These are phyloP conservation scores for Aplidium turbinatum DNA, from an alignment of 23 tunicate genomes.

Conservation along the genomic window DNA sequence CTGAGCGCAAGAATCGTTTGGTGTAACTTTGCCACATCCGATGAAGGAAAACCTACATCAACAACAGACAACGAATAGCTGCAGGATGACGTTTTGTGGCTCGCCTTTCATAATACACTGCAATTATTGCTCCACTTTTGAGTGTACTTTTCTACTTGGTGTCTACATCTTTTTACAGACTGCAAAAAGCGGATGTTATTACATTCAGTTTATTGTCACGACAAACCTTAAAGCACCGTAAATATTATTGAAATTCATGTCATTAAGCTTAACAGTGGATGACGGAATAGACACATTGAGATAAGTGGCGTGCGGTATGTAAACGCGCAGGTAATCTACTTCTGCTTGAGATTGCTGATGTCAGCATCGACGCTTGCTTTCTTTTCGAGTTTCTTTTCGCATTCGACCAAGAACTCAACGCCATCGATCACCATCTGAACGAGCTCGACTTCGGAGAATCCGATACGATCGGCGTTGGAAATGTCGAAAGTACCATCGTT, in stretches of 20 bases:
- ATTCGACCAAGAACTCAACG: constrained; percentile 67
- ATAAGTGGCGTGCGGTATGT: background rate
- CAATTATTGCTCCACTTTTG: no score
- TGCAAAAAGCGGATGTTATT: no score
- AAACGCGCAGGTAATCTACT: constrained; percentile 25
- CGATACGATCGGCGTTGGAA: constrained; percentile 88
- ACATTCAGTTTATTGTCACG: no score
- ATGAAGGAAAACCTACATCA: constrained; percentile 19
- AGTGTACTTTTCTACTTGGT: no score
- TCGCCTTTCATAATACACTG: no score
- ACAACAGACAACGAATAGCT: no score
- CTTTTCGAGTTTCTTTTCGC: constrained; percentile 75
- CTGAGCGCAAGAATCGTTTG: constrained; percentile 24
- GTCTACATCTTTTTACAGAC: no score
- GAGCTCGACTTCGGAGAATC: constrained; percentile 77
- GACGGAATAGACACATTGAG: background rate
- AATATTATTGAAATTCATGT: no score
- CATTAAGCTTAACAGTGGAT: no score
- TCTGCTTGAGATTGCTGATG: constrained; percentile 55
- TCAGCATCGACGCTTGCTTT: constrained; percentile 61
- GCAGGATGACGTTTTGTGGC: no score
- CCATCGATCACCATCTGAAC: constrained; percentile 83
- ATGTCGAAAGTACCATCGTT: constrained; percentile 80
- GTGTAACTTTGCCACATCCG: constrained; percentile 9
- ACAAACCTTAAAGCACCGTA: no score